Evolutionary conservation across 2,797 vertebrate genomes (phyloP), one percentile per base, ranked within the genome.

Genomic region (Spinus olivaceus): DNA sequence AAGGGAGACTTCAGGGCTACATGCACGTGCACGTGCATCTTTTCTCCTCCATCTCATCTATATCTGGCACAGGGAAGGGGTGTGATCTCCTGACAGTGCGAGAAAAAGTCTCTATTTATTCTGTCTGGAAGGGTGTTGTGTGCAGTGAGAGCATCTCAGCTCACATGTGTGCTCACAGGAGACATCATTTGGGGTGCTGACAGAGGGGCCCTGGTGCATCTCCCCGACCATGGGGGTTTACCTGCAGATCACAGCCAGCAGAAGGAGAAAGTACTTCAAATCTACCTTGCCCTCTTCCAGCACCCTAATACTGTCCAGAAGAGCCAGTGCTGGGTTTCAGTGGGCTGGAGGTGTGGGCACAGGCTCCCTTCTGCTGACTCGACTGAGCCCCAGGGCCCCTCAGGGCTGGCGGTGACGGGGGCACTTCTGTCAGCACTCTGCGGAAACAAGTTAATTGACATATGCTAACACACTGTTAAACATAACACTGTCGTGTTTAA

Each of bases 381-480:
- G 12, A 69, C 77, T 3, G 10, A 67, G 73, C 63, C 14, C 51
- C 0, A 0, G 57, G 51, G 83, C 66, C 89, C 77, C 73, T 67
- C 2, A 18, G 73, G 89, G 83, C 83, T 3, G 4, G 69, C 1
- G 1, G 65, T 8, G 2, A 73, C 0, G 0, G 74, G 73, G 86
- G 51, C 67, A 92, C 81, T 92, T 84, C 89, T 94, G 89, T 94
- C 95, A 95, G 94, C 89, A 30, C 84, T 82, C 81, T 27, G 66
- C 2, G 2, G 94, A 95, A 95, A 95, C 70, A 57, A 93, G 86
- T 50, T 82, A 95, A 95, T 92, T 95, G 92, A 93, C 92, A 82
- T 81, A 93, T 67, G 93, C 92, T 94, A 95, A 95, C 94, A 73
- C 1, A 44, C 74, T 95, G 88, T 94, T 94, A 95, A 97, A 95